These are phyloP conservation scores for Himantopus leucocephalus DNA, from an alignment of 2,113 vertebrate genomes.

Conservation along the genomic window DNA sequence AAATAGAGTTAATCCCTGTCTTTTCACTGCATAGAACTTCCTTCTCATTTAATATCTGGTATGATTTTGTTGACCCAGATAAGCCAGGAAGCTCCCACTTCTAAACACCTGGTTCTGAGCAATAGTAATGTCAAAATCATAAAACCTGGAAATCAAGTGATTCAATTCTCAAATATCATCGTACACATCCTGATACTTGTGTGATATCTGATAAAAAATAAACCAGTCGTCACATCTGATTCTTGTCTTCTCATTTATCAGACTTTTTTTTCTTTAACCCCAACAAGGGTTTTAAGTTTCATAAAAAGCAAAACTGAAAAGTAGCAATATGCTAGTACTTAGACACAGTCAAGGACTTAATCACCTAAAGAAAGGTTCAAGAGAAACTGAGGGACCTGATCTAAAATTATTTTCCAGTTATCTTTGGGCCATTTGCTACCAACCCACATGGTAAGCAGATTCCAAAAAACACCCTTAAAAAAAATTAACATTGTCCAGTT, in stretches of 20 bases:
- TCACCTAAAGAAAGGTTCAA: not conserved
- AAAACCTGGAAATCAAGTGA: not conserved
- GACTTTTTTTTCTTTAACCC: not conserved
- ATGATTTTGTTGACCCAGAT: not conserved
- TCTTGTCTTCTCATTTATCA: not conserved
- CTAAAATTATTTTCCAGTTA: not conserved
- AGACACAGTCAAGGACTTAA: not conserved
- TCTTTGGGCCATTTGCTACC: not conserved
- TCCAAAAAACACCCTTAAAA: not conserved
- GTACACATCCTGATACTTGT: not conserved
- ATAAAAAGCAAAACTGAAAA: not conserved
- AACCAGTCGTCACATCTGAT: not conserved
- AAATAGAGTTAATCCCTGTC: not conserved
- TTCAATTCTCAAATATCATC: not conserved
- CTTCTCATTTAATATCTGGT: not conserved
- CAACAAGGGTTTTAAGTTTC: not conserved
- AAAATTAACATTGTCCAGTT: not conserved
- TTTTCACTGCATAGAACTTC: not conserved
- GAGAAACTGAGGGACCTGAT: not conserved
- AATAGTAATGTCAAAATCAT: not conserved
- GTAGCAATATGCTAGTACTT: not conserved
- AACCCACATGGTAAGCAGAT: not conserved
- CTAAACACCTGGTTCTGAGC: not conserved
- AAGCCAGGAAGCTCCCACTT: not conserved
- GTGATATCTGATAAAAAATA: not conserved